Base-by-base conservation (phyloP, 2,888 invertebrate species). In the Polia nebulosa region DNA sequence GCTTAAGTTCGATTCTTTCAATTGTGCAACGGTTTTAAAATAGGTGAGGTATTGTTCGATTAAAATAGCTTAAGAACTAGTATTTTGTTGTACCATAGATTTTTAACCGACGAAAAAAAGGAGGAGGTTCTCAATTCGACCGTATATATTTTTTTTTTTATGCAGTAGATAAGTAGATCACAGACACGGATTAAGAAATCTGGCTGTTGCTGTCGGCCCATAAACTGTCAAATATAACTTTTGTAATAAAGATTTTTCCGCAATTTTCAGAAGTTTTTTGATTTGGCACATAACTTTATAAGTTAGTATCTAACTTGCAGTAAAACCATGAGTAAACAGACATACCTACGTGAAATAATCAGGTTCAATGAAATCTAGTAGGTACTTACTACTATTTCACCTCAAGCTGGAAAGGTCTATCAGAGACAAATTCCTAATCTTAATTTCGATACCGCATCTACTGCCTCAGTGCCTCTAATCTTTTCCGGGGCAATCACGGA, bases 401-500 rank as follows among this genome's bases (percentile, higher is more conserved):
- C 15, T 20, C 1, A 6, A 29, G 7, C 11, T 9, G 27, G 4
- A 25, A 8, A n/a, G 7, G 5, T 22, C 3, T 1, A 34, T 17
- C 13, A 0, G 11, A 13, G 11, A 52, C 59, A 51, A 69, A 41
- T 22, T 51, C 22, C 27, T 13, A 25, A 17, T 45, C n/a, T 25
- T 1, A 29, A 76, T 44, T 58, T 62, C 29, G 25, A 63, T 47
- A 15, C 29, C 52, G 27, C 55, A 49, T 57, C 72, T 49, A 65
- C 57, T 47, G 17, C 41, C n/a, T 52, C 27, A 39, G n/a, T 58
- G 44, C 25, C 65, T 66, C 39, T 56, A 70, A 59, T 59, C 65
- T 86, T 81, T 88, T 88, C 87, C 87, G 85, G 83, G 63, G 79
- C 79, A 77, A 81, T 74, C 75, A 83, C 83, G 83, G 86, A 86